Evolutionary conservation across 2,888 invertebrate genomes (phyloP), one percentile per base, ranked within the genome.

Genomic region (Metallyticus violacea): DNA sequence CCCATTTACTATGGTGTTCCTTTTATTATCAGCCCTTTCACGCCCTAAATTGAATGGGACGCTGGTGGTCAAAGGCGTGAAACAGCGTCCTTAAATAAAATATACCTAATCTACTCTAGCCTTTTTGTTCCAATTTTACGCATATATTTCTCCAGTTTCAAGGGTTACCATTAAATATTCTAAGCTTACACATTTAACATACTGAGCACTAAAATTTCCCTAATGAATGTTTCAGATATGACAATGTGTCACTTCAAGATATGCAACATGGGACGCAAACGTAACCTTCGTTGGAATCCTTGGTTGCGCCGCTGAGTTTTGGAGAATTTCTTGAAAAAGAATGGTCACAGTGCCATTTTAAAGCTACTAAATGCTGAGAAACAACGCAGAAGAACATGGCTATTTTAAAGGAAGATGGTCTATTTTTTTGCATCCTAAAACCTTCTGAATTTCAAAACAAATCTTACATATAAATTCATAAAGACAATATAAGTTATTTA

Each of bases 161-260:
- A n/a, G n/a, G n/a, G n/a, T n/a, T n/a, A n/a, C n/a, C n/a, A n/a
- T n/a, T n/a, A n/a, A n/a, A n/a, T n/a, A n/a, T n/a, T n/a, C n/a
- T n/a, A n/a, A n/a, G n/a, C n/a, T n/a, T n/a, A n/a, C n/a, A n/a
- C n/a, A n/a, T n/a, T n/a, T n/a, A n/a, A n/a, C n/a, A n/a, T n/a
- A n/a, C n/a, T n/a, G n/a, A n/a, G n/a, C n/a, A n/a, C n/a, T n/a
- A n/a, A n/a, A n/a, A n/a, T n/a, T n/a, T n/a, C n/a, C n/a, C n/a
- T n/a, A n/a, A n/a, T n/a, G n/a, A n/a, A 15, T 62, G 40, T 93
- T 93, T 85, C 92, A 95, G 95, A 94, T 91, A 94, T 94, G 94
- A 93, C 94, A 62, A 92, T 94, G 85, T 95, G 95, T 91, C 95
- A 95, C 89, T 95, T 95, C 91, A 95, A 95, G 92, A 94, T 95